Conservation (phyloP, 2,113 vertebrate genomes). For the Poeciliopsis turrubarensis region DNA sequence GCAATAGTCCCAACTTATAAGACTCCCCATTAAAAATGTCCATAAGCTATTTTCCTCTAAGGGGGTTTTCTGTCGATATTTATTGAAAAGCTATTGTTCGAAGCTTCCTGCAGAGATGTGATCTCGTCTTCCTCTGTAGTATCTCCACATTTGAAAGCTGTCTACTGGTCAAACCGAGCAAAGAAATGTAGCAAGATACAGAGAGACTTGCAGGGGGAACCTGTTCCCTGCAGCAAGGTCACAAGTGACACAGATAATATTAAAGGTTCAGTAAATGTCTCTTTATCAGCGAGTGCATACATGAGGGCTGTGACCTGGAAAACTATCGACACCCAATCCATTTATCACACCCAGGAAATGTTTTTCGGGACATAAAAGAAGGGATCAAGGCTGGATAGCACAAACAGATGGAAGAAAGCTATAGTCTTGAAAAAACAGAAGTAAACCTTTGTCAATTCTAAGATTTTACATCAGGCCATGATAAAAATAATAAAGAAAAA, state of each 20-base stretch:
- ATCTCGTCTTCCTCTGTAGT: slow-evolving; percentile 26
- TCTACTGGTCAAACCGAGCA: neutral
- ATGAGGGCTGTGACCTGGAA: slow-evolving; percentile 13
- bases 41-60: slow-evolving; percentile 11
- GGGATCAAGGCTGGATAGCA: slow-evolving; percentile 2
- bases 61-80: no score
- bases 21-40: slow-evolving; percentile 16
- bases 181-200: neutral
- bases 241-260: slow-evolving; percentile 4
- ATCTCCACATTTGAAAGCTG: slow-evolving; percentile 8
- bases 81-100: no score
- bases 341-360: neutral
- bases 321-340: neutral
- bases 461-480: no score
- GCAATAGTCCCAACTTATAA: slow-evolving; percentile 17
- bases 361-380: slow-evolving; percentile 8
- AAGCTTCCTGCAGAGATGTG: slow-evolving; percentile 8
- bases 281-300: slow-evolving; percentile 4
- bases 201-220: slow-evolving; percentile 13
- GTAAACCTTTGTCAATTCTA: no score
- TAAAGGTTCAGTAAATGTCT: neutral
- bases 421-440: neutral
- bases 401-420: slow-evolving; percentile 6
- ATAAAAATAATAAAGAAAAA: no score
- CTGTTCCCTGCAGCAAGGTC: slow-evolving; percentile 12